These are phyloP conservation scores for Hirtodrosophila cameraria DNA, from an alignment of 2,888 invertebrate genomes.

Conservation along the genomic window DNA sequence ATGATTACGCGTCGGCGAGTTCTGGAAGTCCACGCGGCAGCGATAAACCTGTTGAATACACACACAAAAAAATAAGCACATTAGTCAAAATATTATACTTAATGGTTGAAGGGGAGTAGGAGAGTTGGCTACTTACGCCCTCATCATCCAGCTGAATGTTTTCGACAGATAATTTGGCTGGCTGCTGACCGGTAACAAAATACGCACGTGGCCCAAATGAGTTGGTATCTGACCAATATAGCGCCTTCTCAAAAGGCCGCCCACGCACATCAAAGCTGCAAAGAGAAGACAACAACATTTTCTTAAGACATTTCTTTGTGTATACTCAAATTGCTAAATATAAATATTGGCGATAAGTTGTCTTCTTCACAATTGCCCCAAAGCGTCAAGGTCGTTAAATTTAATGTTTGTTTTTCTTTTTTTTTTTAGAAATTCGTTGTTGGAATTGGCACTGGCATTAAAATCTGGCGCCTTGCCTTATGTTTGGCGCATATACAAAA, in stretches of 20 bases:
- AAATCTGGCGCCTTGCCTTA: slow-evolving; percentile 17
- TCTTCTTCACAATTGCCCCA: slow-evolving; percentile 41
- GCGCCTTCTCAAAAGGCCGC: slow-evolving; percentile 91
- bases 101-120: background rate
- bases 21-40: slow-evolving; percentile 95
- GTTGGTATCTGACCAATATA: slow-evolving; percentile 92
- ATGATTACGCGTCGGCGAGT: slow-evolving; percentile 94
- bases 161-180: slow-evolving; percentile 92
- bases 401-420: slow-evolving; percentile 48
- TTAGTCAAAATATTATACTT: slow-evolving; percentile 24
- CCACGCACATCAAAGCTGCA: slow-evolving; percentile 94
- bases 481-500: slow-evolving; percentile 40
- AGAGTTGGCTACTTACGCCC: slow-evolving; percentile 85
- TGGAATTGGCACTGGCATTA: slow-evolving; percentile 2
- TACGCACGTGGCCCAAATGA: slow-evolving; percentile 94
- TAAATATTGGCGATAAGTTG: slow-evolving; percentile 66
- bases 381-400: slow-evolving; percentile 59
- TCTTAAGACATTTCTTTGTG: slow-evolving; percentile 9
- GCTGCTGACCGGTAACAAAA: slow-evolving; percentile 91
- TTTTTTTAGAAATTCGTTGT: too few species aligned
- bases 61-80: slow-evolving; percentile 33
- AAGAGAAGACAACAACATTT: background rate
- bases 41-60: slow-evolving; percentile 87
- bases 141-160: slow-evolving; percentile 94
- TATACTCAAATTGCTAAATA: slow-evolving; percentile 16